Evolutionary conservation across 2,113 vertebrate genomes (phyloP), one percentile per base, ranked within the genome.

Genomic region (Aythya baeri): DNA sequence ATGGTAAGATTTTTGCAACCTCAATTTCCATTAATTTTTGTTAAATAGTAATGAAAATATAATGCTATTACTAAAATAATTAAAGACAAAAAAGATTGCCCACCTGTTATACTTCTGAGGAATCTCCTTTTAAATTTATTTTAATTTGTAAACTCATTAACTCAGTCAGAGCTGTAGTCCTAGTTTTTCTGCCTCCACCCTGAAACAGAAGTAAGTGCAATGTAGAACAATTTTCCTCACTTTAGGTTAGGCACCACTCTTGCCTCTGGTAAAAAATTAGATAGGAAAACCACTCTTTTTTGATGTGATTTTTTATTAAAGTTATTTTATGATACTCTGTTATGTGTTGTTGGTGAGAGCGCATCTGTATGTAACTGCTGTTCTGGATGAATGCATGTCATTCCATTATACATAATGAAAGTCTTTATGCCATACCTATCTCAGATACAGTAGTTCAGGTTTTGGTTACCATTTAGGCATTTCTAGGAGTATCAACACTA

Each of bases 341-440:
- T 63, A 65, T 5, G 27, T 94, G 93, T 83, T 95, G 92, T 93
- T 96, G 92, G 94, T 98, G 76, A 95, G 89, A 95, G 80, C 88
- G 94, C 55, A 36, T 96, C 93, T 96, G 96, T 96, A 95, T 93
- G 93, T 95, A 96, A 86, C 93, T 95, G 77, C 94, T 97, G 79
- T 94, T 97, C 93, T 91, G 94, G 86, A 96, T 70, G 52, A 96
- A 96, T 93, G 58, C 92, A 85, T 93, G 84, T 90, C 90, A 95
- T 97, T 83, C 23, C 32, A 13, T 4, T n/a, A 29, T 6, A 8
- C 20, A 11, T 12, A 52, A 0, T 27, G 26, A 32, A n/a, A 32
- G 15, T 49, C 25, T 85, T 94, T 83, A 74, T 91, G 67, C 73
- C 72, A 80, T 92, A 79, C 68, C 59, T 66, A 34, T 96, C 88